Conservation (phyloP, 2,888 invertebrate genomes). For the Spodoptera picta region DNA sequence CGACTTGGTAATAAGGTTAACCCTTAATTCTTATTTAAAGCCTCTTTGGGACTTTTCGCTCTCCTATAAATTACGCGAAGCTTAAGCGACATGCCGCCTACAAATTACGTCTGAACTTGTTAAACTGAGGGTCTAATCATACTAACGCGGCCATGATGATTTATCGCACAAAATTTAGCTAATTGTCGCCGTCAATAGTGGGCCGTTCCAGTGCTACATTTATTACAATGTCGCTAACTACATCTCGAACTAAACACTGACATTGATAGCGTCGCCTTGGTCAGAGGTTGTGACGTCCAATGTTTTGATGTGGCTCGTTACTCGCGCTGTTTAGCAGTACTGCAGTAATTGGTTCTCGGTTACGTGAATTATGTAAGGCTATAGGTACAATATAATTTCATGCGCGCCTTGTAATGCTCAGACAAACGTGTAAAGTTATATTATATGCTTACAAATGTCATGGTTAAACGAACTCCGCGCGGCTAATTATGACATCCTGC, state of each 20-base stretch:
- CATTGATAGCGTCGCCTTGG: conserved; percentile 47
- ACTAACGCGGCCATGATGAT: conserved; percentile 39
- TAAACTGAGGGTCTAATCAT: conserved; percentile 30
- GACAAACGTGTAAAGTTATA: conserved; percentile 45
- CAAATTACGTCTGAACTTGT: conserved; percentile 40
- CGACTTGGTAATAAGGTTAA: conserved; percentile 12
- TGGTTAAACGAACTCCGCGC: conserved; percentile 47
- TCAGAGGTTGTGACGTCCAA: conserved; percentile 16
- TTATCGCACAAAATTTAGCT: conserved; percentile 26
- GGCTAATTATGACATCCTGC: conserved; percentile 47
- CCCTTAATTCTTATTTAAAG: conserved; percentile 32
- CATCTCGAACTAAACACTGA: conserved; percentile 26
- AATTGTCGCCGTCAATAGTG: conserved; percentile 22
- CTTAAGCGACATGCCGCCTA: conserved; percentile 21
- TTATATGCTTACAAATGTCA: conserved; percentile 52
- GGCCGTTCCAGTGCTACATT: conserved; percentile 16
- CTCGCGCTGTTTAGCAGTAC: conserved; percentile 37
- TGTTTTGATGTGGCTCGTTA: conserved; percentile 23
- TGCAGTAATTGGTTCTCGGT: conserved; percentile 38
- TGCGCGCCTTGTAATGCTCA: conserved; percentile 22
- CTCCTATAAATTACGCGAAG: conserved; percentile 36
- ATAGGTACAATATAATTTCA: conserved; percentile 17
- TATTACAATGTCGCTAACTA: conserved; percentile 29
- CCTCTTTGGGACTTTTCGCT: conserved; percentile 24
- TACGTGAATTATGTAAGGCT: conserved; percentile 50